These are phyloP conservation scores for Temnothorax longispinosus DNA, from an alignment of 1,140 invertebrate species.

Conservation along the genomic window DNA sequence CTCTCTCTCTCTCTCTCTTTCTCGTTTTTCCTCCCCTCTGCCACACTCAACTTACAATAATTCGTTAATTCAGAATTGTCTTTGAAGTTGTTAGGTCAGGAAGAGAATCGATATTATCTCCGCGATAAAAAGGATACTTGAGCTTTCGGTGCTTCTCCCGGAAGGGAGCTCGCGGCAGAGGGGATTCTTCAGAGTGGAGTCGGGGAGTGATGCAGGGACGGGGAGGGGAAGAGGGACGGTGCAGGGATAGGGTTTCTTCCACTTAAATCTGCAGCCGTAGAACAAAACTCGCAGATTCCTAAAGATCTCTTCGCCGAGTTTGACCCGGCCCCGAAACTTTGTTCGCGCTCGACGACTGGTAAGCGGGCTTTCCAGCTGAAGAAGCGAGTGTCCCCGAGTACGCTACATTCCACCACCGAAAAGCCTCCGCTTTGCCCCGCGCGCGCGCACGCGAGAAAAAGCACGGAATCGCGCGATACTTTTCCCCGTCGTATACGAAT, in stretches of 20 bases:
- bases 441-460: constrained; percentile 23
- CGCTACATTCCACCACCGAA: constrained; percentile 27
- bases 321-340: constrained; percentile 47
- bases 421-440: constrained; percentile 3
- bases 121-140: constrained; percentile 47
- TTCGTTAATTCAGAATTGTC: constrained; percentile 55
- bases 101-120: constrained; percentile 46
- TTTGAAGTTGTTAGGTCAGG: constrained; percentile 45
- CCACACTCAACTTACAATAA: neutral
- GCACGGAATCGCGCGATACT: neutral
- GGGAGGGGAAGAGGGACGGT: neutral
- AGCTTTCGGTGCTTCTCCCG: constrained; percentile 14
- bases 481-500: neutral
- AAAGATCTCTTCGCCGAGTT: constrained; percentile 50
- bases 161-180: neutral
- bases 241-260: constrained; percentile 49
- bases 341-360: constrained; percentile 43
- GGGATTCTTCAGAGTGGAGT: neutral
- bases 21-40: no score
- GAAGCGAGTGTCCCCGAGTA: constrained; percentile 30
- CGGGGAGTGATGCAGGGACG: neutral
- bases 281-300: constrained; percentile 63
- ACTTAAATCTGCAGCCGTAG: constrained; percentile 49
- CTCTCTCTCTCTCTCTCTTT: neutral
- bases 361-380: constrained; percentile 49